Evolutionary conservation across 1,140 invertebrate species (phyloP), one percentile per base, ranked within the genome.

Genomic region (Episyrphus balteatus): DNA sequence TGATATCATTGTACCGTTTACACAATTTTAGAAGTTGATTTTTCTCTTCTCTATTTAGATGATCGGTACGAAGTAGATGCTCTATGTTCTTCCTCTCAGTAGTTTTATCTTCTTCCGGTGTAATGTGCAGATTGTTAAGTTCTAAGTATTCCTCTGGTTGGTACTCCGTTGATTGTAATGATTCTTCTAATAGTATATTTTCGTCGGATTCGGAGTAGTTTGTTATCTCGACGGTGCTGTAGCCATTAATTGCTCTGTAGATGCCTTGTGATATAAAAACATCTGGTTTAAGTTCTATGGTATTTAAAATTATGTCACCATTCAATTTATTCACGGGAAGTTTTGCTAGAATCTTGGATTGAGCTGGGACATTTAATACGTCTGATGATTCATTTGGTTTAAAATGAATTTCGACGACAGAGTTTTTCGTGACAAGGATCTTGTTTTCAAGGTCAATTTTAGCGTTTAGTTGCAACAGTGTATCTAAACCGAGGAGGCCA

Each of bases 1-100:
- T 58, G 26, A 56, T 44, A 45, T 59, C 50, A 26, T 43, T 46
- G 19, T 48, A 13, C 18, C 26, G 19, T n/a, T 30, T 42, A 30
- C 21, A 42, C 30, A 26, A 5, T 49, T 17, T 21, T 45, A 36
- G 43, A 45, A 5, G 19, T 45, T 18, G 31, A 45, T 45, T 45
- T 45, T 45, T 45, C 13, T 15, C 19, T 41, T 18, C 13, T 41
- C 11, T 17, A 41, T 18, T 21, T 18, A 41, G 13, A 15, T 41
- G 39, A 21, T 12, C 13, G 13, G 39, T 14, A 41, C 13, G 13
- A 15, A 18, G 19, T 41, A 41, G 12, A 41, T 41, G 17, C 13
- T 41, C 13, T 11, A 12, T 41, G 39, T 41, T 14, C 3, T 18
- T 41, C 17, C 17, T 26, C 21, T 26, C 21, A 26, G 21, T 26